phyloP scores from a whole-genome alignment of 2,113 vertebrate genomes.

The Lamprologus callipterus region DNA sequence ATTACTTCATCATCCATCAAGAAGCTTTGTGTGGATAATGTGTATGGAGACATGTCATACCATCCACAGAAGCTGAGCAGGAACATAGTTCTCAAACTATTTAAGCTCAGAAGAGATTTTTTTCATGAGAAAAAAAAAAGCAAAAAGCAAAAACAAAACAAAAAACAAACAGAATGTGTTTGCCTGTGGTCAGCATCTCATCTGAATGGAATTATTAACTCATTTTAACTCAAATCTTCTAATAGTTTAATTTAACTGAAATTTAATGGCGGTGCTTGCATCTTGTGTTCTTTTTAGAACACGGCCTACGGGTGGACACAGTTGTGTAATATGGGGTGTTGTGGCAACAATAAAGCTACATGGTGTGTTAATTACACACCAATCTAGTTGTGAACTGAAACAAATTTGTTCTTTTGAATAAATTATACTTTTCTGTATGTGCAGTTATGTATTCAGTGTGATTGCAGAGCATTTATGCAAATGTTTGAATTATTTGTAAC shows the following conservation, averaged over 20 bases:
- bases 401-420: not conserved
- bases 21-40: not conserved
- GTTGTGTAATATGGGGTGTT: not conserved
- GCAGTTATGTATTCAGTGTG: not conserved
- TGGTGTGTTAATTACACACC: not conserved
- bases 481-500: not conserved
- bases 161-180: too few relatives aligned
- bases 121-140: not conserved
- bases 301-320: rapidly evolving
- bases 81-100: not conserved
- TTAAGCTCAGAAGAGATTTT: not conserved
- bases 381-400: not conserved
- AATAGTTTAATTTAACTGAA: not conserved
- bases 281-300: not conserved
- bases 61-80: not conserved
- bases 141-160: not conserved
- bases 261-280: not conserved
- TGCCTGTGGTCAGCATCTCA: not conserved
- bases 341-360: not conserved
- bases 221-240: not conserved
- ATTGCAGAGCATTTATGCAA: not conserved
- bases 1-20: not conserved
- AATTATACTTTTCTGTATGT: not conserved
- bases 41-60: not conserved
- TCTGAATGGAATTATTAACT: not conserved